Conservation (phyloP, 1,140 invertebrate genomes). For the Papilio dardanus region DNA sequence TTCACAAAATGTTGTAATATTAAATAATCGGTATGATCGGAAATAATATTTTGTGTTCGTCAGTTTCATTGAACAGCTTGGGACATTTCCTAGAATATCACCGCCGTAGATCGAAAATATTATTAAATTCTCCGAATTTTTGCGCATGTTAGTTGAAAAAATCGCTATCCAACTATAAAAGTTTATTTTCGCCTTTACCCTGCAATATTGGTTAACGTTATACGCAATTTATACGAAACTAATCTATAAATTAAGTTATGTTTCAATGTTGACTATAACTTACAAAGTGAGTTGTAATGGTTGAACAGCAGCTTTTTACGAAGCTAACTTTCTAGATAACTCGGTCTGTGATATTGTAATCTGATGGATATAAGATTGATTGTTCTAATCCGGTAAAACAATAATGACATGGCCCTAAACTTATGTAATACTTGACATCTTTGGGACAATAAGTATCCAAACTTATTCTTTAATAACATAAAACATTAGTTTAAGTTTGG, state of each 20-base stretch:
- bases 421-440: not conserved
- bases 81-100: not conserved
- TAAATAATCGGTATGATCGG: not conserved
- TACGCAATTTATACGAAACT: not conserved
- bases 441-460: too few species aligned
- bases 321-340: not conserved
- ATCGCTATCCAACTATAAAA: not conserved
- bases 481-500: not conserved
- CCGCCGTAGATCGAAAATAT: not conserved
- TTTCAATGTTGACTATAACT: not conserved
- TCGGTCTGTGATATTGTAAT: not conserved
- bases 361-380: not conserved
- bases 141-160: not conserved
- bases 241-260: not conserved
- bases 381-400: not conserved
- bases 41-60: not conserved
- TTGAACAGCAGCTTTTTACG: not conserved
- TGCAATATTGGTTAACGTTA: not conserved
- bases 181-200: not conserved
- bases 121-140: constrained; percentile 3
- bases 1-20: not conserved
- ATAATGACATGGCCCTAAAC: not conserved
- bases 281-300: not conserved
- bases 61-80: not conserved
- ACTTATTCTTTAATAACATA: too few species aligned